Evolutionary conservation across 2,888 invertebrate species (phyloP).

Genomic region (Drosophila rubida): DNA sequence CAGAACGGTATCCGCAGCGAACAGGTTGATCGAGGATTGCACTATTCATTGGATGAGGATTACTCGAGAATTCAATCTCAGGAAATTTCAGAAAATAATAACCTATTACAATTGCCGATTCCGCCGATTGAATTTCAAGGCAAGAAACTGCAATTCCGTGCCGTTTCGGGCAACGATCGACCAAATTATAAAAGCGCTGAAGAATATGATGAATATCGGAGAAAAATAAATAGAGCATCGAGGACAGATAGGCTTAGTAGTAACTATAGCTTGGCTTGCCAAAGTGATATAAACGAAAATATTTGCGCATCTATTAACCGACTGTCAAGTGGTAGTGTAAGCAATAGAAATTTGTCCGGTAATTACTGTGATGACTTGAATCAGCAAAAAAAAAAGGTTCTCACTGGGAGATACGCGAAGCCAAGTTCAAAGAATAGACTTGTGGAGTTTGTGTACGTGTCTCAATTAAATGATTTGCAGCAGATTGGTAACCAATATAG

Average conservation of each 20-base stretch:
- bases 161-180: slow-evolving; percentile 36
- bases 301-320: neutral
- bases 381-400: slow-evolving; percentile 5
- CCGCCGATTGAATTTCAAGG: slow-evolving; percentile 5
- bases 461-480: neutral
- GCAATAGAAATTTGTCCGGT: neutral
- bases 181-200: neutral
- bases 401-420: slow-evolving; percentile 6
- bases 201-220: neutral
- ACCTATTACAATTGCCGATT: neutral
- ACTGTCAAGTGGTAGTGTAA: neutral
- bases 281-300: neutral
- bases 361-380: neutral
- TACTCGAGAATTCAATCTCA: neutral
- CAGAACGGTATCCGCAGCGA: slow-evolving; percentile 42
- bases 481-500: neutral
- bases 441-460: neutral
- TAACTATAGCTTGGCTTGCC: neutral
- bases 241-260: neutral
- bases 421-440: neutral
- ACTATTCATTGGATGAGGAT: slow-evolving; percentile 1
- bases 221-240: neutral
- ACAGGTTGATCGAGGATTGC: slow-evolving; percentile 25
- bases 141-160: slow-evolving; percentile 3
- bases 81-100: neutral